Evolutionary conservation across 2,888 invertebrate species (phyloP), one percentile per base, ranked within the genome.

Genomic region (Tetranychus truncatus): DNA sequence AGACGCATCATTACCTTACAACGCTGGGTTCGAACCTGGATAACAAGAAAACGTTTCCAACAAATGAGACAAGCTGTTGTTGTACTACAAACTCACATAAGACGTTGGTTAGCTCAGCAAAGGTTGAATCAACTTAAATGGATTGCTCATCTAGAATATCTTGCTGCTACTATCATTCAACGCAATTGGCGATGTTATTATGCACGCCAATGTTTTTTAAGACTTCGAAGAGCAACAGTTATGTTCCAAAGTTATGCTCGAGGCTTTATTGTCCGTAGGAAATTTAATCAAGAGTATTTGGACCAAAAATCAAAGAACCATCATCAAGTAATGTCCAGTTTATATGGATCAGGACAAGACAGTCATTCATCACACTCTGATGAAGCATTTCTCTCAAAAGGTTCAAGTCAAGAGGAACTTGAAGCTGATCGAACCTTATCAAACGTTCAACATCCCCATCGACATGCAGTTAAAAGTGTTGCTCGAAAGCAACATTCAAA

Each of bases 1-100:
- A 89, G 91, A 75, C 90, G 92, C 80, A 95, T 95, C 81, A 89
- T 92, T 78, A 89, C 89, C 20, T 90, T 96, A 80, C 95, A 96
- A 84, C 85, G 92, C 78, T 94, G 93, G 93, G 77, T 78, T 71
- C 74, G 78, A 34, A 75, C 77, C 6, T 78, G 78, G 78, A 84
- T 92, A 71, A 91, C 91, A 81, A 84, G 92, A 76, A 85, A 90
- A 77, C 87, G 89, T 78, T 95, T 91, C 84, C 83, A 91, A 1
- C 86, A 88, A 76, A 83, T 92, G 77, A 86, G 88, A 77, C 86
- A 75, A 65, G 77, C 75, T 15, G 71, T 72, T 44, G 69, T 77
- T 76, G 75, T 75, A 75, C 79, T 81, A 15, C 79, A 93, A 84
- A 86, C 88, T 1, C 87, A 86, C 80, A 87, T 88, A 83, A 84